A percentile compares a stretch with the other conserved stretches of the same genome.
phyloP scores from a whole-genome alignment of 1,140 invertebrate species.

The Musca domestica region DNA sequence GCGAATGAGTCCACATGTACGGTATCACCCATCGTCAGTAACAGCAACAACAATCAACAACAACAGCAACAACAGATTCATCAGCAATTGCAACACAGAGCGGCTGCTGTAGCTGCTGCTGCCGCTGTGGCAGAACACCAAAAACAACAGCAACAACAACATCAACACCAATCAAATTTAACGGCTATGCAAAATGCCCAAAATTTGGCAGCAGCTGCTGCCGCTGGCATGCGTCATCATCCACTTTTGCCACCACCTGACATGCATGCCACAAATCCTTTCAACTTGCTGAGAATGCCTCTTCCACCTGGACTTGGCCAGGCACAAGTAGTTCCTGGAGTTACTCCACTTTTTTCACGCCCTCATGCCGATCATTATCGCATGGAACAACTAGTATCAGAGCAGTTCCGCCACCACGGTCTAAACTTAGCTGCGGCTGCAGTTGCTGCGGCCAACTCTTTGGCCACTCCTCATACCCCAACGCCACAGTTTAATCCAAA shows the following conservation, averaged over 20 bases:
- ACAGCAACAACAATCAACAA: not conserved
- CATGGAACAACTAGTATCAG: slow-evolving; percentile 77
- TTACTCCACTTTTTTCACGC: slow-evolving; percentile 67
- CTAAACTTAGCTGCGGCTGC: slow-evolving; percentile 66
- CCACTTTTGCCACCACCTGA: slow-evolving; percentile 65
- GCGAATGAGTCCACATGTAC: slow-evolving; percentile 7
- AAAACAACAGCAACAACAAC: slow-evolving; percentile 52
- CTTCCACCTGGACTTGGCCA: slow-evolving; percentile 61
- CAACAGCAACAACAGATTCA: slow-evolving; percentile 20
- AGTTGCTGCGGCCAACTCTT: slow-evolving; percentile 63
- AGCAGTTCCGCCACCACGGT: slow-evolving; percentile 74
- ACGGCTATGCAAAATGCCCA: slow-evolving; percentile 58
- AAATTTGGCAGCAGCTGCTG: slow-evolving; percentile 61
- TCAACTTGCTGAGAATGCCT: slow-evolving; percentile 67
- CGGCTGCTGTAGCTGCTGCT: slow-evolving; percentile 51
- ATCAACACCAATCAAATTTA: slow-evolving; percentile 58
- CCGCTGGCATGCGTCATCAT: slow-evolving; percentile 62
- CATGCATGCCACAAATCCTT: slow-evolving; percentile 65
- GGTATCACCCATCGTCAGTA: not conserved
- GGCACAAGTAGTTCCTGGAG: slow-evolving; percentile 62
- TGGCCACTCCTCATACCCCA: slow-evolving; percentile 60
- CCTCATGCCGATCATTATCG: slow-evolving; percentile 71
- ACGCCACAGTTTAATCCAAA: slow-evolving; percentile 58
- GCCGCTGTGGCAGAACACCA: slow-evolving; percentile 26
- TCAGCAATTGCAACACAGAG: slow-evolving; percentile 22